A percentile compares a stretch with the other conserved stretches of the same genome.
Conservation (phyloP, 1,140 invertebrate genomes). For the Cydia splendana region DNA sequence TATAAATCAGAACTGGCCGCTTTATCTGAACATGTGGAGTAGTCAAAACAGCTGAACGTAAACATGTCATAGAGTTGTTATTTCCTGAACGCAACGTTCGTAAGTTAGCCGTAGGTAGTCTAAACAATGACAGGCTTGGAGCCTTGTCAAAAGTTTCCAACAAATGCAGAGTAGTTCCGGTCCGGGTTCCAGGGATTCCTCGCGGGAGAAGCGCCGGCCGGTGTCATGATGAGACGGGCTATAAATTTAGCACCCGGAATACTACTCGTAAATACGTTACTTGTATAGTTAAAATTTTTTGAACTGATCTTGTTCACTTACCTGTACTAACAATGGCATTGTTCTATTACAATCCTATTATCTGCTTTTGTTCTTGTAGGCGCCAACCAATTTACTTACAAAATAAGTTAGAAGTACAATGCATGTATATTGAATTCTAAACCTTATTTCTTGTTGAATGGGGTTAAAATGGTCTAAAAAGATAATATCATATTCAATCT, state of each 20-base stretch:
- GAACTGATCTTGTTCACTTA: no score
- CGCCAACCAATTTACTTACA: no score
- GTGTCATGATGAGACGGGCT: constrained; percentile 24
- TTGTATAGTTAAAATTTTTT: no score
- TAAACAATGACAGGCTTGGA: constrained; percentile 39
- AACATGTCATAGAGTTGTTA: not conserved
- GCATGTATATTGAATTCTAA: no score
- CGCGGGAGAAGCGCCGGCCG: constrained; percentile 19
- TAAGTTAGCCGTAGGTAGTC: constrained; percentile 35
- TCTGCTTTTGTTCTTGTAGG: no score
- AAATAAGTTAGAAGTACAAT: no score
- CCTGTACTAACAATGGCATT: no score
- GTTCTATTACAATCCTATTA: no score
- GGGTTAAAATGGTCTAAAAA: no score
- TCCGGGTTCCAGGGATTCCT: constrained; percentile 21
- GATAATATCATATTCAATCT: no score
- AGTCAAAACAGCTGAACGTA: not conserved
- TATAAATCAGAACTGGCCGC: not conserved
- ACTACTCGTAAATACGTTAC: constrained; percentile 12
- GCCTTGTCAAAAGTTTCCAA: constrained; percentile 46
- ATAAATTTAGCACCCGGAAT: constrained; percentile 25
- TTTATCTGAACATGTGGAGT: not conserved
- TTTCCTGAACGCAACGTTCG: constrained; percentile 18
- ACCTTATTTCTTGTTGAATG: no score
- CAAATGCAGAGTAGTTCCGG: constrained; percentile 7